Evolutionary conservation across 2,797 vertebrate genomes (phyloP).

Genomic region (Etheostoma nigrum): DNA sequence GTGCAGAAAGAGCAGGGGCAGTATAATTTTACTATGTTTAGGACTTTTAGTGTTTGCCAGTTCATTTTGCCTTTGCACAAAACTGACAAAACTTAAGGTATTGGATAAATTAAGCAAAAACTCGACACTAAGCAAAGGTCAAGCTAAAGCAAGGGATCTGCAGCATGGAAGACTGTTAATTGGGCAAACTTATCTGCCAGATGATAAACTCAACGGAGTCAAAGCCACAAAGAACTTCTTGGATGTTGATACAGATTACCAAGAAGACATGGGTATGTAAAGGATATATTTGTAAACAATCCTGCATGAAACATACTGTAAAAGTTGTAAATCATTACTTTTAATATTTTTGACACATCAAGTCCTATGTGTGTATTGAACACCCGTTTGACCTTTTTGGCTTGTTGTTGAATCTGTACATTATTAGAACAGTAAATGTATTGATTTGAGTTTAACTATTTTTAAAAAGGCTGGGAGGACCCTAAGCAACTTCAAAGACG

Average conservation of each 20-base stretch:
- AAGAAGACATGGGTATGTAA: conserved; percentile 78
- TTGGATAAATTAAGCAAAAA: conserved; percentile 16
- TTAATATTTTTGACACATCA: neutral
- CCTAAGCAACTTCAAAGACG: conserved; percentile 14
- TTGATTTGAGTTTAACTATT: neutral
- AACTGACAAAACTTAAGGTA: conserved; percentile 25
- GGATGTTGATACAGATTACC: conserved; percentile 67
- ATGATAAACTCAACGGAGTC: conserved; percentile 1
- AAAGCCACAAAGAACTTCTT: neutral
- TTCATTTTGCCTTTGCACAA: conserved; percentile 53
- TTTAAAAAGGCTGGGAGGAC: conserved; percentile 63
- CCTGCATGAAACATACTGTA: neutral
- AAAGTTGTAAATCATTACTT: neutral
- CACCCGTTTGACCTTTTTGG: neutral
- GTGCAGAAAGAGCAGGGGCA: conserved; percentile 10
- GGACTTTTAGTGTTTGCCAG: conserved; percentile 56
- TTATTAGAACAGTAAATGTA: neutral
- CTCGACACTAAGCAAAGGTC: neutral
- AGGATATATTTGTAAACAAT: neutral
- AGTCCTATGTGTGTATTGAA: neutral
- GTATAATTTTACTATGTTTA: conserved; percentile 42
- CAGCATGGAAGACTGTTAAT: conserved; percentile 72
- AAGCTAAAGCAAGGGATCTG: conserved; percentile 9
- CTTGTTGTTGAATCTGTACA: neutral
- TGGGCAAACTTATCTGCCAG: conserved; percentile 31